phyloP scores from a whole-genome alignment of 2,113 vertebrate genomes.

The Ceyx cyanopectus region DNA sequence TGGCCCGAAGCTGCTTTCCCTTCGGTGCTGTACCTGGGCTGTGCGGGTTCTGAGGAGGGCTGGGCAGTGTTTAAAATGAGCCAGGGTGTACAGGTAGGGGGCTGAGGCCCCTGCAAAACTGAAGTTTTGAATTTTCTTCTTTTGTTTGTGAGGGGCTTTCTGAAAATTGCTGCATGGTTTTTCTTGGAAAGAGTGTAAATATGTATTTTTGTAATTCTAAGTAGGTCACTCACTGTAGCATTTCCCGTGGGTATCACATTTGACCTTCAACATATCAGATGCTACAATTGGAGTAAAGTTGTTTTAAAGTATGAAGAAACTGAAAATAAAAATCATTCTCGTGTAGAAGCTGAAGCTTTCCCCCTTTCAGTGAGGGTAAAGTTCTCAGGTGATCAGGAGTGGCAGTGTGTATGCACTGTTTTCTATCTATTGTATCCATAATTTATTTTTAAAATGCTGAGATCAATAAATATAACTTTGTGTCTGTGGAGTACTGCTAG shows the following conservation, averaged over 20 bases:
- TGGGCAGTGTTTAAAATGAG: not conserved
- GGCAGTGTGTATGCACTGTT: not conserved
- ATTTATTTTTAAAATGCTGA: not conserved
- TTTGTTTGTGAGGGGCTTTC: accelerated
- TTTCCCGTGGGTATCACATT: not conserved
- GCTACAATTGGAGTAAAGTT: not conserved
- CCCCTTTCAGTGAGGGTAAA: not conserved
- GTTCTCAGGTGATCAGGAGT: not conserved
- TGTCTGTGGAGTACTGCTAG: not conserved
- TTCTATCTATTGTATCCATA: not conserved
- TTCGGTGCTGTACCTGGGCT: not conserved
- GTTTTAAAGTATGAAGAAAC: not conserved
- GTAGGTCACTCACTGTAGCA: not conserved
- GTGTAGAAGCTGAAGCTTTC: not conserved
- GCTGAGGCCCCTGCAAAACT: not conserved
- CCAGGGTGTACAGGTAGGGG: not conserved
- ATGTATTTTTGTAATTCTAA: not conserved
- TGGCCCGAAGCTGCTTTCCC: not conserved
- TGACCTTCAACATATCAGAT: not conserved
- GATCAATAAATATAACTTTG: not conserved
- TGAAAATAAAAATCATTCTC: not conserved
- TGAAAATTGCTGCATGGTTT: accelerated
- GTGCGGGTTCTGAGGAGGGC: not conserved
- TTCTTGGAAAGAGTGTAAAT: not conserved
- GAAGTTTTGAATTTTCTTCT: accelerated